phyloP scores from a whole-genome alignment of 2,797 vertebrate species.

The Oceanodroma leucorhoa region DNA sequence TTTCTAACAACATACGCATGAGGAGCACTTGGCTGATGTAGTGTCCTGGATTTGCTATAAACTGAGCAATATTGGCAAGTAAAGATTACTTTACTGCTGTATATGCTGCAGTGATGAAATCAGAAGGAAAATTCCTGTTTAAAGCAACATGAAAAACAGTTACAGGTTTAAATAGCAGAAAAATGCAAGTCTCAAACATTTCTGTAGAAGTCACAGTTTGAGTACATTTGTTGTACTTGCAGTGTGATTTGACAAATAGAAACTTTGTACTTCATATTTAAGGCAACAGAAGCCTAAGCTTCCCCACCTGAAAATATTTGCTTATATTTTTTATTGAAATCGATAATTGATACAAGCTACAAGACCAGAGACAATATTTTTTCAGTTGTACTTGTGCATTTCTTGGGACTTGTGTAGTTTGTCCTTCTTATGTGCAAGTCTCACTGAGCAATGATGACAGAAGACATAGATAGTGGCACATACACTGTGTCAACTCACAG shows the following conservation, averaged over 20 bases:
- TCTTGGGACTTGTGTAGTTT: conserved; percentile 1
- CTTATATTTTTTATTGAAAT: not conserved
- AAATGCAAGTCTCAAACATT: not conserved
- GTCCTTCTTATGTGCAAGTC: not conserved
- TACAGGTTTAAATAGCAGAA: not conserved
- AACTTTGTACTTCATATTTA: not conserved
- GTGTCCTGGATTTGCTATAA: conserved; percentile 26
- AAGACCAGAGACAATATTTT: not conserved
- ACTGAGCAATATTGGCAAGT: not conserved
- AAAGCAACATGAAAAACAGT: not conserved
- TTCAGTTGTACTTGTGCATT: not conserved
- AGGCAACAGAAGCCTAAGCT: not conserved
- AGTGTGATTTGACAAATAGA: not conserved
- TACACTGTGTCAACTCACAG: not conserved
- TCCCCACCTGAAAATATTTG: not conserved
- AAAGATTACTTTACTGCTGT: not conserved
- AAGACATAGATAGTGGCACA: not conserved
- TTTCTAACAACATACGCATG: not conserved
- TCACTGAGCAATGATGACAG: not conserved
- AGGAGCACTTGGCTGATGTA: conserved; percentile 1
- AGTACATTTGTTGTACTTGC: not conserved
- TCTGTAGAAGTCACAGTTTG: not conserved
- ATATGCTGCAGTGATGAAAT: not conserved
- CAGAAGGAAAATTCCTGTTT: conserved; percentile 8
- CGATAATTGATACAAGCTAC: not conserved